Base-by-base conservation (phyloP, 1,140 invertebrate genomes). In the Lepeophtheirus salmonis region DNA sequence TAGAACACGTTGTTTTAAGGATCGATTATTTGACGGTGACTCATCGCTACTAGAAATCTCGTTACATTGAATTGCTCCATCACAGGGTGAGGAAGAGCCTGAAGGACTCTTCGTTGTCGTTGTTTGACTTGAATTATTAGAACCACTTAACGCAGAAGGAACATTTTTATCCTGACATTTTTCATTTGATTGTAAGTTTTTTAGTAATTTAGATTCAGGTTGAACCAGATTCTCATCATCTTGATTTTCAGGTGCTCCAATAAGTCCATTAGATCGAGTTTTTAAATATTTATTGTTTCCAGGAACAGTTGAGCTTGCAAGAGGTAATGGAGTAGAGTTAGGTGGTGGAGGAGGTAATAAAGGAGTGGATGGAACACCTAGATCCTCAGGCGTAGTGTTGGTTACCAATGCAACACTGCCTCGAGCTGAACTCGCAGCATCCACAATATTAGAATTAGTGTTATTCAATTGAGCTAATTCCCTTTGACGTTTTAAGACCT, bases 21-120 rank as follows among this genome's bases (percentile, higher is more conserved):
- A 13, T 24, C 18, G 52, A 54, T 18, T n/a, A 23, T 17, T 17
- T 2, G 26, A 30, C 16, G 49, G 24, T 22, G 18, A 20, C 17
- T 53, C 59, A 4, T 61, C 59, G 12, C 41, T 50, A 17, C 41
- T 50, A 21, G 50, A 55, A 2, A 61, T 26, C 18, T 61, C 59
- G 24, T 61, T 61, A 23, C 59, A 61, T 24, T 61, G 59, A 56
- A 61, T 50, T 2, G 18, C 30, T 16, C 30, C 57, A 10, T 61
- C 59, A 17, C 17, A 20, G n/a, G 20, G 16, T n/a, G 22, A 17
- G 16, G 26, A 12, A 14, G 23, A 26, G n/a, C n/a, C n/a, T n/a
- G n/a, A n/a, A n/a, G n/a, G n/a, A n/a, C n/a, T n/a, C 16, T n/a
- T 22, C 3, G 52, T 54, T 16, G 52, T 20, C 52, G 52, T 22